phyloP scores from a whole-genome alignment of 2,888 invertebrate genomes.

The Heliconius charithonia region DNA sequence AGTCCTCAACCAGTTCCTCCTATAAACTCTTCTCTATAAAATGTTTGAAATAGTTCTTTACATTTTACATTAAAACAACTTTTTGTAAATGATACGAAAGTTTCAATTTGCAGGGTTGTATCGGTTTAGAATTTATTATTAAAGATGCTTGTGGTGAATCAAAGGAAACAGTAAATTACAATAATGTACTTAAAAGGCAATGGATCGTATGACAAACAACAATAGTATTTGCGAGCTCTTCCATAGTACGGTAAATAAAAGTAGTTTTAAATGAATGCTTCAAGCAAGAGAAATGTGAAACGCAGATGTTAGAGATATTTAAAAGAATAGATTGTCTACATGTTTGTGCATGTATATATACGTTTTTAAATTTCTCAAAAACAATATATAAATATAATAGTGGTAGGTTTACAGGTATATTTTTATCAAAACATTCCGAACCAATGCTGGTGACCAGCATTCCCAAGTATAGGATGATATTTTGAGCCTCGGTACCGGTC shows the following conservation, averaged over 20 bases:
- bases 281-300: background rate
- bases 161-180: conserved; percentile 9
- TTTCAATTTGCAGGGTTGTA: background rate
- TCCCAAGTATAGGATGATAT: conserved; percentile 41
- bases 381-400: too few relatives aligned
- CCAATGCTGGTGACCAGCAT: background rate
- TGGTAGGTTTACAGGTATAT: background rate
- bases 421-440: conserved; percentile 11
- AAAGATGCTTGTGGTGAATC: background rate
- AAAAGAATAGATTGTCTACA: background rate
- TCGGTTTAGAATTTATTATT: background rate
- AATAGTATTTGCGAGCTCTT: background rate
- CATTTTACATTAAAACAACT: background rate
- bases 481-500: conserved; percentile 41
- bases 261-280: background rate
- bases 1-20: conserved; percentile 70
- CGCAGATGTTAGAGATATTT: conserved; percentile 8
- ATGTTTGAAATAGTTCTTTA: conserved; percentile 1
- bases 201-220: background rate
- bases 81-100: too few relatives aligned
- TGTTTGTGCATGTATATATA: background rate
- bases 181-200: background rate
- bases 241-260: background rate
- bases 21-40: conserved; percentile 65
- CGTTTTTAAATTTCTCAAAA: too few relatives aligned